Base-by-base conservation (phyloP, 2,797 vertebrate species). In the Anguilla anguilla region DNA sequence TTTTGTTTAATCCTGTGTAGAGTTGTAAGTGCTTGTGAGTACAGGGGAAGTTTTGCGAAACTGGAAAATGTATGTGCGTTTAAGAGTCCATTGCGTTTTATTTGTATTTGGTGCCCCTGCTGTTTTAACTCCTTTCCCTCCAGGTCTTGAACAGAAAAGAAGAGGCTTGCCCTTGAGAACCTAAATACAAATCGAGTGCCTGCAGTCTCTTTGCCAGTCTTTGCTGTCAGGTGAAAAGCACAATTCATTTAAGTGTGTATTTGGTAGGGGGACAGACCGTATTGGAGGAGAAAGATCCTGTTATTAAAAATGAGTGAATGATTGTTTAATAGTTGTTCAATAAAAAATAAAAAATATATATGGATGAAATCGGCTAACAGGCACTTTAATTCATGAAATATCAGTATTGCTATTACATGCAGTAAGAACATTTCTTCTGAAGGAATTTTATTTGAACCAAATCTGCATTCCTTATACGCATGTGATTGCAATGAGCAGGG, bases 301-400 rank as follows among this genome's bases (percentile, higher is more conserved):
- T 64, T 61, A 83, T 83, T 83, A 53, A 31, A 86, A 81, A 83
- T 25, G 57, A 87, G 86, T 64, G 61, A 87, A 84, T 87, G 77
- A 86, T 86, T 81, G 83, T 87, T 87, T 87, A 74, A 59, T 87
- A 85, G 53, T 84, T 87, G 86, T 87, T 84, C 87, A 85, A 43
- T 85, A 59, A 85, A 85, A 85, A 22, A 39, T 1, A 87, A 53
- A 43, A 39, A 28, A 84, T 74, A 67, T 83, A 31, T 83, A 9
- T 82, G 43, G 43, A n/a, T 0, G 22, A 82, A 82, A 82, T 25
- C 43, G 2, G 19, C 46, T 25, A 6, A 79, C 6, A 13, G 3
- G 9, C 19, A 5, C 17, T 43, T 22, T 46, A 31, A 15, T 59
- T 59, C 57, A 59, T 59, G 19, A 59, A 19, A 19, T 59, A 59